phyloP scores from a whole-genome alignment of 2,113 vertebrate genomes.

The Ophiodon elongatus region DNA sequence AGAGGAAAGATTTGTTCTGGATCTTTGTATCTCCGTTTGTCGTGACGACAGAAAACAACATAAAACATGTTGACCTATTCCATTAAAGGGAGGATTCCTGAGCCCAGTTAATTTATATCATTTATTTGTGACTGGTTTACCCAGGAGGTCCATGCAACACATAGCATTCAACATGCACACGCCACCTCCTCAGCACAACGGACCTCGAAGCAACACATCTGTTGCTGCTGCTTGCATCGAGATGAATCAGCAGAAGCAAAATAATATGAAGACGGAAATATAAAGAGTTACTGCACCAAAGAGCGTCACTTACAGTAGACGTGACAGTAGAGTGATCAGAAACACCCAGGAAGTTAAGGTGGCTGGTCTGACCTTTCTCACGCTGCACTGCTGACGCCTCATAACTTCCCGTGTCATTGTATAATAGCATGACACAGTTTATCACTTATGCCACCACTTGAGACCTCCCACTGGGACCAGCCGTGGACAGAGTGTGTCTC shows the following conservation, averaged over 20 bases:
- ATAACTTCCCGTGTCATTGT: conserved; percentile 37
- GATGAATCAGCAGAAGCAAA: not conserved
- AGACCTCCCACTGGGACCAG: conserved; percentile 37
- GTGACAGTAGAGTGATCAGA: not conserved
- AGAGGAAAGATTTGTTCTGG: not conserved
- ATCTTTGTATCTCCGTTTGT: not conserved
- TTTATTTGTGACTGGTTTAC: not conserved
- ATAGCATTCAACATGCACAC: not conserved
- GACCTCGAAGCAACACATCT: not conserved
- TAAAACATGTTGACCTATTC: not conserved
- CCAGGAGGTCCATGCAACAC: too few species aligned
- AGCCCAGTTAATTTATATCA: not conserved
- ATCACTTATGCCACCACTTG: conserved; percentile 19
- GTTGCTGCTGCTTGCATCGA: not conserved
- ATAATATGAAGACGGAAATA: not conserved
- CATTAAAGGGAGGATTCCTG: not conserved
- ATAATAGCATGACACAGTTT: conserved; percentile 56
- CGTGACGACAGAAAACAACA: not conserved
- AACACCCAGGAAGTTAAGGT: not conserved
- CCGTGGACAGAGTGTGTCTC: conserved; percentile 7
- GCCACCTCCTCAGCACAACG: not conserved
- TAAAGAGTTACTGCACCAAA: not conserved
- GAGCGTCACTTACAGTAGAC: not conserved
- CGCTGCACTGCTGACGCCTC: not conserved
- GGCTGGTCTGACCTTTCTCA: conserved; percentile 50